These are phyloP conservation scores for Drosophila varians DNA, from an alignment of 1,140 invertebrate genomes.

Conservation along the genomic window DNA sequence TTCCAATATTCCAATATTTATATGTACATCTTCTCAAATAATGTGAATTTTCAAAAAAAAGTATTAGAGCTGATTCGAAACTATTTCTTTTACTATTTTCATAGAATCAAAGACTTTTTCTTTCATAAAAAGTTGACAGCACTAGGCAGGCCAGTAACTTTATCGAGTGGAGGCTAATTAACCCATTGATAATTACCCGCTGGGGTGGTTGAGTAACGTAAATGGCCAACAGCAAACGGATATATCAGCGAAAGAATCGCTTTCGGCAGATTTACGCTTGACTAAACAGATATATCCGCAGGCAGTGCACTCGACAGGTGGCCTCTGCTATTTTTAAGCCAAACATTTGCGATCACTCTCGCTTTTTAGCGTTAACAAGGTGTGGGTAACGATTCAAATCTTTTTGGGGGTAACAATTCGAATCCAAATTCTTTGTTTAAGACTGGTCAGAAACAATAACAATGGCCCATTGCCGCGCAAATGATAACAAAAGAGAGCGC, in stretches of 20 bases:
- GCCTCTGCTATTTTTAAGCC: conserved; percentile 67
- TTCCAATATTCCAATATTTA: no score
- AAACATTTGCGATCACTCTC: conserved; percentile 41
- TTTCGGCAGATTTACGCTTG: conserved; percentile 49
- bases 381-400: no score
- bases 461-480: conserved; percentile 51
- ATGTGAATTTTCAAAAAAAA: no score
- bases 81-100: no score
- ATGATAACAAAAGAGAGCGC: conserved; percentile 53
- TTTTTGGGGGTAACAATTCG: not conserved
- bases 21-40: no score
- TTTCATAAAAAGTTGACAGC: conserved; percentile 33
- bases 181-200: conserved; percentile 35
- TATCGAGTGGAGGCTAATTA: conserved; percentile 46
- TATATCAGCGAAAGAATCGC: conserved; percentile 25
- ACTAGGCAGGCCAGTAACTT: conserved; percentile 35
- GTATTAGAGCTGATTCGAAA: no score
- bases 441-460: conserved; percentile 51
- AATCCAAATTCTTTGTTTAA: not conserved
- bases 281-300: conserved; percentile 42
- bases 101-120: not conserved
- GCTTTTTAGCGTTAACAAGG: conserved; percentile 19
- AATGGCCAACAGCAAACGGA: conserved; percentile 3
- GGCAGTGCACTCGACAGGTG: conserved; percentile 71
- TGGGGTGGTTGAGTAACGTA: conserved; percentile 20